A percentile compares a stretch with the other conserved stretches of the same genome.
phyloP scores from a whole-genome alignment of 1,140 invertebrate genomes.

The Drosophila arizonae region DNA sequence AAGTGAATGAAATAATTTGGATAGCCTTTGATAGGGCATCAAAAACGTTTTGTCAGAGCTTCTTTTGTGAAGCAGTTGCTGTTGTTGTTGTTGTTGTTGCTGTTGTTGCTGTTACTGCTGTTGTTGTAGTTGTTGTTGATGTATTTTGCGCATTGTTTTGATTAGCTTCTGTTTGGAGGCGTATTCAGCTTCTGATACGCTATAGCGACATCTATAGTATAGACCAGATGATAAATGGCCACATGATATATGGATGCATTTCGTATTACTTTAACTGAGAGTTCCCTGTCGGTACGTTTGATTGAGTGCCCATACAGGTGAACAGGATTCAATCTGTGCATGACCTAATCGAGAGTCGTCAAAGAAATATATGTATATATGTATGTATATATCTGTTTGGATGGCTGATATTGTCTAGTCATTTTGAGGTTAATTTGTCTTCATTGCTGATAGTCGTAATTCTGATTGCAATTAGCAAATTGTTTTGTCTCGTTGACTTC shows the following conservation, averaged over 20 bases:
- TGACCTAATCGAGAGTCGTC: slow-evolving; percentile 13
- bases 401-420: slow-evolving; percentile 4
- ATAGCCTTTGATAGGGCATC: neutral
- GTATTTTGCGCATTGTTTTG: slow-evolving; percentile 38
- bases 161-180: slow-evolving; percentile 35
- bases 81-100: no score
- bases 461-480: slow-evolving; percentile 41
- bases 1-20: no score
- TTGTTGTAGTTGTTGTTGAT: no score
- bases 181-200: slow-evolving; percentile 33
- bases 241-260: slow-evolving; percentile 10
- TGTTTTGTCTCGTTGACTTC: slow-evolving; percentile 14
- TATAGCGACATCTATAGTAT: neutral
- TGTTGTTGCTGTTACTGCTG: no score
- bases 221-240: slow-evolving; percentile 30
- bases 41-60: slow-evolving; percentile 7
- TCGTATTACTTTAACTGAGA: slow-evolving; percentile 4
- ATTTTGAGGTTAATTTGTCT: slow-evolving; percentile 11
- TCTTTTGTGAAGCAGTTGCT: neutral
- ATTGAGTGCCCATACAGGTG: slow-evolving; percentile 35
- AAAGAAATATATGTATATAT: neutral
- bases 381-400: neutral
- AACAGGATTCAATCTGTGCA: slow-evolving; percentile 35
- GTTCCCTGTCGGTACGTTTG: slow-evolving; percentile 23
- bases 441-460: slow-evolving; percentile 22